These are phyloP conservation scores for Pangasianodon gigas DNA, from an alignment of 2,113 vertebrate genomes.

Conservation along the genomic window DNA sequence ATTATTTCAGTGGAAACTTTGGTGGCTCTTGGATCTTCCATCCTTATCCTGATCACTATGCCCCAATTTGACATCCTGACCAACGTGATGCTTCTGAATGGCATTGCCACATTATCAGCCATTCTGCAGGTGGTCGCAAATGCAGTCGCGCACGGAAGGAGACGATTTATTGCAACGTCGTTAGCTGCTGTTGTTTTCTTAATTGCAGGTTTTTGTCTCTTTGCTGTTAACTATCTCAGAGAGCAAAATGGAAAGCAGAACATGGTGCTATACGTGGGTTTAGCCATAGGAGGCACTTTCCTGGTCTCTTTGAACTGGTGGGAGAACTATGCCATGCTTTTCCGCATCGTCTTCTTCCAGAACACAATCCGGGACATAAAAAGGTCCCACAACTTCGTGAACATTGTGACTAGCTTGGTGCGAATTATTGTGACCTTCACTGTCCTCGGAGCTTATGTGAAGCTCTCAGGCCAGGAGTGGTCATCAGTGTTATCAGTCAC, in stretches of 20 bases:
- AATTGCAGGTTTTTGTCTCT: conserved; percentile 60
- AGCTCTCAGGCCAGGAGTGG: conserved; percentile 59
- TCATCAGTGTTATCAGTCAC: conserved; percentile 14
- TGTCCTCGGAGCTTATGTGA: conserved; percentile 66
- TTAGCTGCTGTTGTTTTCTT: conserved; percentile 55
- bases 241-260: neutral
- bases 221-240: conserved; percentile 54
- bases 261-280: conserved; percentile 51
- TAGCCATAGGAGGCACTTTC: conserved; percentile 63
- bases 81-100: conserved; percentile 59
- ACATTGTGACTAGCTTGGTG: conserved; percentile 62
- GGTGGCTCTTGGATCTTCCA: conserved; percentile 52
- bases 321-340: conserved; percentile 64
- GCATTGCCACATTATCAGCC: conserved; percentile 51
- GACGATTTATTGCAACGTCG: conserved; percentile 49
- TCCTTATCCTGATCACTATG: conserved; percentile 57
- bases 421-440: conserved; percentile 63
- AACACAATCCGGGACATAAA: conserved; percentile 53
- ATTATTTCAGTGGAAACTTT: conserved; percentile 46
- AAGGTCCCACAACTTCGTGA: conserved; percentile 57
- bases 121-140: conserved; percentile 43
- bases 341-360: conserved; percentile 54
- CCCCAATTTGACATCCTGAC: conserved; percentile 61
- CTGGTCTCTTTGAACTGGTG: conserved; percentile 72
- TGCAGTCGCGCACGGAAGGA: conserved; percentile 43